phyloP scores from a whole-genome alignment of 2,113 vertebrate genomes.

The Cyprinodon variegatus region DNA sequence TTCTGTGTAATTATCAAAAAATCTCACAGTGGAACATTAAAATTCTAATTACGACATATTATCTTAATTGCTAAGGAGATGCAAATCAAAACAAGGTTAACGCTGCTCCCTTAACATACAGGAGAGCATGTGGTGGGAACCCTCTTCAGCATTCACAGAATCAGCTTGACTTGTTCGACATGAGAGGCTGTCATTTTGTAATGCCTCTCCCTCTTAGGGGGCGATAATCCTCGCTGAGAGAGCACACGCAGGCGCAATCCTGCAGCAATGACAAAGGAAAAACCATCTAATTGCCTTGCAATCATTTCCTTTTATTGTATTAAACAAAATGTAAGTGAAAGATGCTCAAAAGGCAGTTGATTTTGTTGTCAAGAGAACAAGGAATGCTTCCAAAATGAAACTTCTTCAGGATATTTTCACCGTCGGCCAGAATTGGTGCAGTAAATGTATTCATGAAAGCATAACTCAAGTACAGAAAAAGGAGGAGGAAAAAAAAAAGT shows the following conservation, averaged over 20 bases:
- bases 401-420: slow-evolving; percentile 1
- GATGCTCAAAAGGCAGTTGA: slow-evolving; percentile 41
- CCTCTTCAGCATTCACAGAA: slow-evolving; percentile 75
- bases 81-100: slow-evolving; percentile 82
- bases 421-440: slow-evolving; percentile 10
- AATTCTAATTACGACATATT: slow-evolving; percentile 83
- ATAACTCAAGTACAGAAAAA: slow-evolving; percentile 30
- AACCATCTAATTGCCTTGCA: slow-evolving; percentile 70
- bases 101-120: slow-evolving; percentile 72
- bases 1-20: slow-evolving; percentile 79
- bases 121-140: slow-evolving; percentile 68
- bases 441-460: slow-evolving; percentile 16
- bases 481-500: slow-evolving; percentile 10
- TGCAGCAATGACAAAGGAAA: slow-evolving; percentile 68
- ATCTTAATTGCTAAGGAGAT: slow-evolving; percentile 82
- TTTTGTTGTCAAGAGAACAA: slow-evolving; percentile 27
- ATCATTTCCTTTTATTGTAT: slow-evolving; percentile 61
- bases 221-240: slow-evolving; percentile 69
- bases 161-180: slow-evolving; percentile 75
- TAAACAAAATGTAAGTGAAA: slow-evolving; percentile 60
- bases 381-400: slow-evolving; percentile 5
- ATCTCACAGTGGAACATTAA: slow-evolving; percentile 80
- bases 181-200: slow-evolving; percentile 71
- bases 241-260: slow-evolving; percentile 51
- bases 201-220: slow-evolving; percentile 67